Evolutionary conservation across 2,888 invertebrate genomes (phyloP).

Genomic region (Pterostichus niger): DNA sequence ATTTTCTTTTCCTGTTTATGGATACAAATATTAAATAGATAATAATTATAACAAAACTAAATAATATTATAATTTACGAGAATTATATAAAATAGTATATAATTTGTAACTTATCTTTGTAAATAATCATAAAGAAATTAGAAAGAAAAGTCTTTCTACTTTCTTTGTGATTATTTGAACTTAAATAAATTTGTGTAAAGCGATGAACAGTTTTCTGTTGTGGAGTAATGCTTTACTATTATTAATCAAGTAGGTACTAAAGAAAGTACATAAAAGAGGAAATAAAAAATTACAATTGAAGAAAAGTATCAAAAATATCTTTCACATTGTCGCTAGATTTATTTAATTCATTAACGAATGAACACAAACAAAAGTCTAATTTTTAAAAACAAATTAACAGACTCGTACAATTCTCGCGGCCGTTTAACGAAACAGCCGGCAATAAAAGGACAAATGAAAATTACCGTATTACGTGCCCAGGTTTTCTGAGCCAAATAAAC

Average conservation of each 20-base stretch:
- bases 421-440: constrained; percentile 57
- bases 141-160: too few relatives aligned
- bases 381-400: constrained; percentile 59
- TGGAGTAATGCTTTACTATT: neutral
- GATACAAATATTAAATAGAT: too few relatives aligned
- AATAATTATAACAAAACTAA: too few relatives aligned
- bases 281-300: constrained; percentile 1
- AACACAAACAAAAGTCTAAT: constrained; percentile 46
- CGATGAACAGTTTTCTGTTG: neutral
- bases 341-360: constrained; percentile 45
- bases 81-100: too few relatives aligned
- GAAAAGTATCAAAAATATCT: constrained; percentile 42
- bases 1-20: too few relatives aligned
- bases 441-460: constrained; percentile 65
- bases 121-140: too few relatives aligned
- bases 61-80: too few relatives aligned
- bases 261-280: neutral
- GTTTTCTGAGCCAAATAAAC: constrained; percentile 59
- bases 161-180: neutral
- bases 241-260: neutral
- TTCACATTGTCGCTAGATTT: constrained; percentile 35
- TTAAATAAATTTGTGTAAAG: neutral
- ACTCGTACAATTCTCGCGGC: constrained; percentile 43
- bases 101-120: neutral
- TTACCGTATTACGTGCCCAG: constrained; percentile 63